Evolutionary conservation across 2,797 vertebrate species (phyloP), one percentile per base, ranked within the genome.

Genomic region (Chiropotes sagulatus): DNA sequence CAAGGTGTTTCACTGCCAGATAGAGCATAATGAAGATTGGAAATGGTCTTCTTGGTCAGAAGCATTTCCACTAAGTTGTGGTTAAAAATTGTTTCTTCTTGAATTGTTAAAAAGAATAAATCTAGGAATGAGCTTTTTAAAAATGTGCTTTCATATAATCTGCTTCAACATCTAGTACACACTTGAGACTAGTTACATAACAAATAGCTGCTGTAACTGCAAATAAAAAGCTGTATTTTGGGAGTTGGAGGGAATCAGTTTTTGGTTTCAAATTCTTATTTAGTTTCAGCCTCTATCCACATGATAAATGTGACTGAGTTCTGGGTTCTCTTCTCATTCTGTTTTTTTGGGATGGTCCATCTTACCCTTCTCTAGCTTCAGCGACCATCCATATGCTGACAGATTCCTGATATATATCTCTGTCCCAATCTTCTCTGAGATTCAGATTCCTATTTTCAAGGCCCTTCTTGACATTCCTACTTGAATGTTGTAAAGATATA

Each of bases 341-440:
- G 13, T 44, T 70, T 39, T 14, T 4, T 64, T 2, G 12, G 4
- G 5, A 57, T 1, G 17, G 24, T 2, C 0, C 0, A 26, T 17
- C 20, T 81, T 30, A n/a, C 39, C 39, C 5, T 94, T 70, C 15
- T 50, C 17, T 26, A 73, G 7, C 15, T n/a, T 4, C 1, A n/a
- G 30, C 7, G 9, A 15, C 9, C 14, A 22, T 11, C 12, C 13
- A 36, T 22, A 33, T 19, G 39, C 17, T 64, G 52, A 67, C 19
- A 79, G 44, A 86, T 39, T 86, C 13, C 41, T 81, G 22, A 70
- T 26, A 11, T 14, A 7, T 26, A 11, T 41, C 50, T 61, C 13
- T 26, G 39, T 9, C 14, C 12, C 11, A 30, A 54, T 61, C 10
- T n/a, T 90, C 19, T 91, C 48, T 75, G 44, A 93, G 17, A 6